Conservation (phyloP, 2,113 vertebrate genomes). For the Gavialis gangeticus region DNA sequence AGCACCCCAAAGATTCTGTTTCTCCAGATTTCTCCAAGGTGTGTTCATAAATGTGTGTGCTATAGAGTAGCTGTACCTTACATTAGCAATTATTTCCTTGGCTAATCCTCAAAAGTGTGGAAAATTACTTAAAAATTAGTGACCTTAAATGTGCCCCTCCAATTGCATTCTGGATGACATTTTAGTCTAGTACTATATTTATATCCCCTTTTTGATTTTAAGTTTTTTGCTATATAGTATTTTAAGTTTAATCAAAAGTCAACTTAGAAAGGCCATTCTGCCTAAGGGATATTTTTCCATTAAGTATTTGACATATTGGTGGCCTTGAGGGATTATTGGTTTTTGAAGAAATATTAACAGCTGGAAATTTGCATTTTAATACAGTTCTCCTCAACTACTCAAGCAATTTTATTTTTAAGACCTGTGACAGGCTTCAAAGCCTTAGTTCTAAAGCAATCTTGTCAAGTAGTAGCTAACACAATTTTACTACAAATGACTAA, state of each 20-base stretch:
- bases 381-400: conserved; percentile 95
- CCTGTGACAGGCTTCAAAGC: conserved; percentile 91
- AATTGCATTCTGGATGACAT: conserved; percentile 75
- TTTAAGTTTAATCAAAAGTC: conserved; percentile 97
- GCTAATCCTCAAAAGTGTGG: conserved; percentile 66
- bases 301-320: conserved; percentile 99
- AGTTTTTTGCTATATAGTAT: conserved; percentile 86
- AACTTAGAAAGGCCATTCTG: conserved; percentile 93
- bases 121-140: conserved; percentile 75
- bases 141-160: conserved; percentile 50
- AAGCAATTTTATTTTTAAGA: conserved; percentile 96
- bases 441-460: conserved; percentile 90
- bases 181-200: conserved; percentile 80
- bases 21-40: not conserved
- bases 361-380: conserved; percentile 99
- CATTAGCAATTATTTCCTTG: conserved; percentile 66
- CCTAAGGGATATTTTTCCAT: conserved; percentile 99
- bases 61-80: not conserved
- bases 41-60: not conserved
- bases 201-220: conserved; percentile 81
- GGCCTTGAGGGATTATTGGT: conserved; percentile 99
- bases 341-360: conserved; percentile 99
- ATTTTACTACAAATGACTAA: conserved; percentile 86
- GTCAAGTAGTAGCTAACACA: conserved; percentile 83
- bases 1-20: not conserved